These are phyloP conservation scores for Eurystomus gularis DNA, from an alignment of 2,113 vertebrate species.

Conservation along the genomic window DNA sequence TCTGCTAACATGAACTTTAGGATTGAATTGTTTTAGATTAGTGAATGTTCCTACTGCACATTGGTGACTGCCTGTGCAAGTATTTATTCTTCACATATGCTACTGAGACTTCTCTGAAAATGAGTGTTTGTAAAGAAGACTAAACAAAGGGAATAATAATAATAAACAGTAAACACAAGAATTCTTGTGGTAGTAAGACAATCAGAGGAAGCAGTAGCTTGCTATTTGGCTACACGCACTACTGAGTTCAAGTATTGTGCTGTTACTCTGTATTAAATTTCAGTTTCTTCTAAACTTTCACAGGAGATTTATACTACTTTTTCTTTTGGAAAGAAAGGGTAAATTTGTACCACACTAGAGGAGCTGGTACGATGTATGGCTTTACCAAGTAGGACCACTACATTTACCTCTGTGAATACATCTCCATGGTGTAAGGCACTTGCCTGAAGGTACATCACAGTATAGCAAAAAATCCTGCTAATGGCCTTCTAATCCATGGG, in stretches of 20 bases:
- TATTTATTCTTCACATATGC: background rate
- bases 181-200: background rate
- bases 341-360: background rate
- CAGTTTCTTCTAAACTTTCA: background rate
- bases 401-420: background rate
- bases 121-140: background rate
- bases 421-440: background rate
- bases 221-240: background rate
- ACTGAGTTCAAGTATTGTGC: background rate
- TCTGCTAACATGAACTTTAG: background rate
- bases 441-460: rapidly evolving
- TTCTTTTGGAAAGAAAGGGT: background rate
- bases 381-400: background rate
- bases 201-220: background rate
- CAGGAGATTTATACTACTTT: background rate
- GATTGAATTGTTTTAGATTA: background rate
- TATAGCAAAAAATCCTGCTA: background rate
- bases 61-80: background rate
- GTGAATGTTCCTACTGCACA: background rate
- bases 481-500: background rate
- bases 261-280: background rate
- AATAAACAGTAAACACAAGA: background rate
- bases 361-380: background rate
- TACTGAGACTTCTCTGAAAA: background rate
- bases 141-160: background rate